Evolutionary conservation across 2,888 invertebrate species (phyloP).

Genomic region (Eupithecia dodoneata): DNA sequence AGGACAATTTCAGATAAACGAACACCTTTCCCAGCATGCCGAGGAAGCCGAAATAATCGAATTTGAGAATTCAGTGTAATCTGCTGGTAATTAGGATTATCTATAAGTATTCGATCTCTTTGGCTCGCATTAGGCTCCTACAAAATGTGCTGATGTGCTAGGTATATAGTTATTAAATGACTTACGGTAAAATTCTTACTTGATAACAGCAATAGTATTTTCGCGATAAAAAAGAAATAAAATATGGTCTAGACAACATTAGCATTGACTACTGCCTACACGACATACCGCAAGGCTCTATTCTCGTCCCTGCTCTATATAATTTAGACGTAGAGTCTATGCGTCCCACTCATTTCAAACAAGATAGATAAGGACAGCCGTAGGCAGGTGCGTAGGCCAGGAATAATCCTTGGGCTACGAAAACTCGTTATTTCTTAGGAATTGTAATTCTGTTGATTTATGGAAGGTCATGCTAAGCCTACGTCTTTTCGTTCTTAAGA

Average conservation of each 20-base stretch:
- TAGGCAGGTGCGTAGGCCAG: constrained; percentile 58
- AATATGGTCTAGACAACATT: constrained; percentile 8
- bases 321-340: constrained; percentile 51
- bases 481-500: neutral
- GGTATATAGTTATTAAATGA: neutral
- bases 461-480: constrained; percentile 27
- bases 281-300: constrained; percentile 63
- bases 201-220: neutral
- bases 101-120: neutral
- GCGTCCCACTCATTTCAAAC: constrained; percentile 45
- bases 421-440: constrained; percentile 32
- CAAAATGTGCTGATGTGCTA: neutral
- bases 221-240: neutral
- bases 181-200: neutral
- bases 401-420: constrained; percentile 39
- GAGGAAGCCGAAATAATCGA: neutral
- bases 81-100: neutral
- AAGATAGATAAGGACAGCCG: constrained; percentile 49
- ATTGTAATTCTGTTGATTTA: constrained; percentile 12
- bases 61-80: neutral
- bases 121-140: neutral
- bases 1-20: neutral
- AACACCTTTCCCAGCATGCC: neutral
- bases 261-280: constrained; percentile 53
- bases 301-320: constrained; percentile 60